Base-by-base conservation (phyloP, 1,140 invertebrate species). In the Helicoverpa zea region DNA sequence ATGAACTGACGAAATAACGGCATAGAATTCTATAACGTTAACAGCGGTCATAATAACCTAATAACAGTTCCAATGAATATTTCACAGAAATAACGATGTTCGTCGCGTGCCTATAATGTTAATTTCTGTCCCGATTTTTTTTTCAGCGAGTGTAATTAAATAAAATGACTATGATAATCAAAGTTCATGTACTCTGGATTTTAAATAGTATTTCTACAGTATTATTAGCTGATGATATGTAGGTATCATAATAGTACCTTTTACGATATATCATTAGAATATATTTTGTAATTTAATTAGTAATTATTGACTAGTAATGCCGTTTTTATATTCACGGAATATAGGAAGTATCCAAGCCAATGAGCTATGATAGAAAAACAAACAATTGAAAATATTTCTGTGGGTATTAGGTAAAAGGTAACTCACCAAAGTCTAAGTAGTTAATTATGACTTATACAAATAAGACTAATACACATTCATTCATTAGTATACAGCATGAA, bases 401-500 rank as follows among this genome's bases (percentile, higher is more conserved):
- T 35, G 58, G 29, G 3, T 23, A 14, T 18, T 47, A 23, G 14
- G n/a, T 64, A 11, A 18, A 18, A 66, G 12, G 3, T 9, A 11
- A 54, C n/a, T 52, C 70, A 73, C 52, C 13, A 30, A 54, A 29
- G 4, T 29, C 43, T 43, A 73, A 73, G 58, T 43, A 73, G 70
- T 51, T 35, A 68, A 59, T n/a, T 59, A 30, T 30, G 23, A 61
- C 12, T 61, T 61, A n/a, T 84, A 84, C 79, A 83, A 87, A 86
- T 86, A 88, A 79, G 83, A 30, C 85, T 84, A 86, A 85, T 84
- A 86, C 87, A 89, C 83, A 23, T 18, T 84, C 83, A 23, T 18
- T 84, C 84, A 92, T 91, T 90, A 89, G 82, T 89, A 90, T 91
- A 92, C 74, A 84, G 88, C 83, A 83, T 35, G 82, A 80, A 82